These are phyloP conservation scores for Xerus rutilus DNA, from an alignment of 2,797 vertebrate genomes.

Conservation along the genomic window DNA sequence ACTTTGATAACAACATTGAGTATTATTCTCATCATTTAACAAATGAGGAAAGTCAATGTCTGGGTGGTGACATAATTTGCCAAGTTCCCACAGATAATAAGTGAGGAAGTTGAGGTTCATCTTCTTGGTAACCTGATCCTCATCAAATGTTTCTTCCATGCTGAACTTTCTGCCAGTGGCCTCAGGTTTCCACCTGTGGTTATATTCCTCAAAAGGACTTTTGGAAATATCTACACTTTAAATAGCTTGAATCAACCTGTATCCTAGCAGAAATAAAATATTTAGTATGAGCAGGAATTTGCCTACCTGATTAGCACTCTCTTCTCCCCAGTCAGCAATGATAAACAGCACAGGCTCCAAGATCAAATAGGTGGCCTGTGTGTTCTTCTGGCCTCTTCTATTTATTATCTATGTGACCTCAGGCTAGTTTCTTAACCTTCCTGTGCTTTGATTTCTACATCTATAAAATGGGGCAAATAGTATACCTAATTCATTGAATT, in stretches of 20 bases:
- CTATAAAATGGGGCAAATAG: neutral
- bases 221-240: slow-evolving; percentile 12
- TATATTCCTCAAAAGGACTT: neutral
- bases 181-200: neutral
- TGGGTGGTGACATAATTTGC: neutral
- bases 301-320: neutral
- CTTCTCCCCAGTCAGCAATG: neutral
- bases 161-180: neutral
- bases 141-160: neutral
- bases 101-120: neutral
- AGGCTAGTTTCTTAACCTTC: slow-evolving; percentile 15
- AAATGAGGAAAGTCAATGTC: neutral
- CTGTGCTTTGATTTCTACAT: neutral
- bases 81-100: neutral
- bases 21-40: slow-evolving; percentile 31
- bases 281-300: neutral
- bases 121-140: neutral
- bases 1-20: neutral
- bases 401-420: neutral
- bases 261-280: slow-evolving; percentile 9
- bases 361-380: neutral
- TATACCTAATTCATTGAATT: neutral
- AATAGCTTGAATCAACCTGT: neutral
- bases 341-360: neutral
- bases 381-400: neutral